Evolutionary conservation across 2,888 invertebrate genomes (phyloP).

Genomic region (Tenthredo distinguenda): DNA sequence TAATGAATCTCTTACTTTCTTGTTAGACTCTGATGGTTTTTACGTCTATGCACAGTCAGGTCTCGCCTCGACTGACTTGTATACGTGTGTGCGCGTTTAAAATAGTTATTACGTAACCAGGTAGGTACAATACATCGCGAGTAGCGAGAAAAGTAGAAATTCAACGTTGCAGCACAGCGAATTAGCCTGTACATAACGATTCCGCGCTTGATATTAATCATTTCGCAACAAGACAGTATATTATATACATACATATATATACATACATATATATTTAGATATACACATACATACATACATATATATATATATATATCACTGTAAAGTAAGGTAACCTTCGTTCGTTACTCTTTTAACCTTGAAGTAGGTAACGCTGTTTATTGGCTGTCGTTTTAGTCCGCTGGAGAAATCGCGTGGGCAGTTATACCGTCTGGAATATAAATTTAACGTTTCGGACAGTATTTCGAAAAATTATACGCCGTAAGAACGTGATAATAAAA

Average conservation of each 20-base stretch:
- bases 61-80: background rate
- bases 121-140: background rate
- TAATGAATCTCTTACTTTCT: conserved; percentile 39
- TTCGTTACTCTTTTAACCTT: conserved; percentile 49
- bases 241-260: background rate
- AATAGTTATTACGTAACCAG: conserved; percentile 13
- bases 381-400: conserved; percentile 31
- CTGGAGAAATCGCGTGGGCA: conserved; percentile 41
- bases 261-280: background rate
- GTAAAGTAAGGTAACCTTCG: conserved; percentile 31
- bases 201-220: background rate
- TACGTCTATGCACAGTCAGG: background rate
- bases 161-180: conserved; percentile 34
- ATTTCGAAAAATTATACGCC: background rate
- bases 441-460: background rate
- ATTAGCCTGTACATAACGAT: background rate
- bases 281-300: background rate
- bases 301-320: background rate
- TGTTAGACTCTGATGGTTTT: conserved; percentile 32
- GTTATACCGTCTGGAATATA: background rate
- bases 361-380: conserved; percentile 30
- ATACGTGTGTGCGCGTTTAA: background rate
- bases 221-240: conserved; percentile 26
- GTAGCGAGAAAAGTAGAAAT: conserved; percentile 26
- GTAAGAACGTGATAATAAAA: background rate